Evolutionary conservation across 2,113 vertebrate species (phyloP).

Genomic region (Melanotaenia duboulayi): DNA sequence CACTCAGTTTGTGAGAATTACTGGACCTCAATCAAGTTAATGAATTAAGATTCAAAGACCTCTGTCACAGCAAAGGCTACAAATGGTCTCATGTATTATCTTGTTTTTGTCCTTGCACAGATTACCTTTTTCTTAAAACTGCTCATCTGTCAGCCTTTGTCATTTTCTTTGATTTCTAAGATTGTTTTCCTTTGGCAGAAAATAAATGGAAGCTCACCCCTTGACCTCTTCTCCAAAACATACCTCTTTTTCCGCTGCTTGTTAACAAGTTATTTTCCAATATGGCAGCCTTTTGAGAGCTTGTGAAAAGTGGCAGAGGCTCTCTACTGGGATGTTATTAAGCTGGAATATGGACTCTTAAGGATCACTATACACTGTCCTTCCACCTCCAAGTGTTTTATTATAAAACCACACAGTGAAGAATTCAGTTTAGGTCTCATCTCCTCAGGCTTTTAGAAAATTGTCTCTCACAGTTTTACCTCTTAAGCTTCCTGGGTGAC

Average conservation of each 20-base stretch:
- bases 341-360: constrained; percentile 58
- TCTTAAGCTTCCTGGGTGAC: constrained; percentile 18
- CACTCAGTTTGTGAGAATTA: constrained; percentile 30
- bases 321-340: constrained; percentile 64
- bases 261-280: constrained; percentile 82
- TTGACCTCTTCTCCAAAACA: constrained; percentile 63
- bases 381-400: constrained; percentile 58
- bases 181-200: constrained; percentile 65
- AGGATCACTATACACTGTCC: constrained; percentile 44
- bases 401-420: constrained; percentile 44
- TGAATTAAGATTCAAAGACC: neutral
- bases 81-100: neutral
- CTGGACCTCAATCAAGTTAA: constrained; percentile 19
- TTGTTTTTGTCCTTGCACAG: constrained; percentile 6
- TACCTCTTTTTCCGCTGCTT: constrained; percentile 69
- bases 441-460: constrained; percentile 22
- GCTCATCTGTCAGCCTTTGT: constrained; percentile 1
- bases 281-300: constrained; percentile 63
- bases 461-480: neutral
- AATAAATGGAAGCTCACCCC: constrained; percentile 67
- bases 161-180: constrained; percentile 39
- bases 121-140: constrained; percentile 10
- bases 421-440: constrained; percentile 42
- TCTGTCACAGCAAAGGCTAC: neutral
- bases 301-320: constrained; percentile 53